Base-by-base conservation (phyloP, 2,113 vertebrate species). In the Accipiter virgatus region DNA sequence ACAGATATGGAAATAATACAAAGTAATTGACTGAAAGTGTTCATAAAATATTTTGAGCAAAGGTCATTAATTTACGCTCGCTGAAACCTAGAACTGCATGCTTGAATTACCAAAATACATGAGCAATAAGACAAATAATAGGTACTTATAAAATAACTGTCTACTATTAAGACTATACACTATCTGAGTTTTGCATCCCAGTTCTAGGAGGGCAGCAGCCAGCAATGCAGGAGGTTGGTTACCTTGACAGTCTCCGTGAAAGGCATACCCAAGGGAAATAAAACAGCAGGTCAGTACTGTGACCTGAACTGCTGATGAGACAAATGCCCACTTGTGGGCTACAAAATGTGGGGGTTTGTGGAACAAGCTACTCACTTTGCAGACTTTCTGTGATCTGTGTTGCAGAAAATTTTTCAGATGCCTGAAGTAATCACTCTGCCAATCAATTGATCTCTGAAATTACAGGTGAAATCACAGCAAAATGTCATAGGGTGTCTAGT, bases 1-100 rank as follows among this genome's bases (percentile, higher is more conserved):
- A 81, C 61, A 89, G 83, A 42, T 71, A 96, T 52, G 80, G 81
- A 94, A 96, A 95, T 50, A 90, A 96, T 95, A 92, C 97, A 96
- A 92, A 83, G 48, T 73, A 94, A 96, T 90, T 68, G 86, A 83
- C 65, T 81, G 86, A 48, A 65, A 77, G 80, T 32, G 67, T 86
- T 81, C 80, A 73, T 96, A 95, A 96, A 97, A 89, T 81, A 81
- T 91, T 97, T 84, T 61, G 81, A 86, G 61, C 88, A 87, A 86
- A 95, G 77, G 70, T 94, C 91, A 63, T 92, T 90, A 86, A 86
- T 91, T 95, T 75, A 87, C 3, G 2, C n/a, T 68, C 3, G 0
- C 56, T 11, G 52, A 68, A 91, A 87, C 36, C 27, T 67, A 70
- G 34, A 48, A 43, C 17, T 58, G 14, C 65, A 65, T 9, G 43